Evolutionary conservation across 2,888 invertebrate genomes (phyloP).

Genomic region (Hedya salicella): DNA sequence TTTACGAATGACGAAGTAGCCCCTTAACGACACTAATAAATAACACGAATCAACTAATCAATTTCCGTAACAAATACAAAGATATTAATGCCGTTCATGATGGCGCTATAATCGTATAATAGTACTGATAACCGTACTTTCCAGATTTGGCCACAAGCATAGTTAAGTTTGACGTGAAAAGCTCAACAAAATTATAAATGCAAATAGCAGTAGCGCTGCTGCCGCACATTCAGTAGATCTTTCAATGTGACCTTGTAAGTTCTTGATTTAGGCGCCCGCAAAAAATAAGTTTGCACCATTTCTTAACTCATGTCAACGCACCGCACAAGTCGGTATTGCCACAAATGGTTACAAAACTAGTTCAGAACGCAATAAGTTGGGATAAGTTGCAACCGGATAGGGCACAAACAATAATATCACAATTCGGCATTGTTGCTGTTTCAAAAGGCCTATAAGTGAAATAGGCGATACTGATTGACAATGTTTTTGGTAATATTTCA

Average conservation of each 20-base stretch:
- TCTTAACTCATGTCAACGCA: constrained; percentile 35
- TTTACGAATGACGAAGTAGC: no score
- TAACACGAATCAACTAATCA: constrained; percentile 9
- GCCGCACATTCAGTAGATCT: not conserved
- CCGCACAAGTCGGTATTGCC: constrained; percentile 22
- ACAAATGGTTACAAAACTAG: constrained; percentile 34
- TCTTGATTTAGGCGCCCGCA: not conserved
- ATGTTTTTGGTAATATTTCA: not conserved
- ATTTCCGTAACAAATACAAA: constrained; percentile 14
- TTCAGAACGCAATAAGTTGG: constrained; percentile 27
- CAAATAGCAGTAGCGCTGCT: not conserved
- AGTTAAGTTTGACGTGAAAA: not conserved
- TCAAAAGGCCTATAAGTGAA: constrained; percentile 16
- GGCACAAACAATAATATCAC: constrained; percentile 40
- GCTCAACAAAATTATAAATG: not conserved
- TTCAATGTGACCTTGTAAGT: not conserved
- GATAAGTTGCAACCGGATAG: constrained; percentile 30
- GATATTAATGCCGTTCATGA: not conserved
- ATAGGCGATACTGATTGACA: not conserved
- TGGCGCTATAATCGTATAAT: not conserved
- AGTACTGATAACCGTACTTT: not conserved
- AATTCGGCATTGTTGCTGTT: constrained; percentile 25
- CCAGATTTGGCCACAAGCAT: not conserved
- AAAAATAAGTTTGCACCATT: constrained; percentile 9
- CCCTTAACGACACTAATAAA: constrained; percentile 7